Evolutionary conservation across 2,797 vertebrate species (phyloP).

Genomic region (Enteromius anoplus): DNA sequence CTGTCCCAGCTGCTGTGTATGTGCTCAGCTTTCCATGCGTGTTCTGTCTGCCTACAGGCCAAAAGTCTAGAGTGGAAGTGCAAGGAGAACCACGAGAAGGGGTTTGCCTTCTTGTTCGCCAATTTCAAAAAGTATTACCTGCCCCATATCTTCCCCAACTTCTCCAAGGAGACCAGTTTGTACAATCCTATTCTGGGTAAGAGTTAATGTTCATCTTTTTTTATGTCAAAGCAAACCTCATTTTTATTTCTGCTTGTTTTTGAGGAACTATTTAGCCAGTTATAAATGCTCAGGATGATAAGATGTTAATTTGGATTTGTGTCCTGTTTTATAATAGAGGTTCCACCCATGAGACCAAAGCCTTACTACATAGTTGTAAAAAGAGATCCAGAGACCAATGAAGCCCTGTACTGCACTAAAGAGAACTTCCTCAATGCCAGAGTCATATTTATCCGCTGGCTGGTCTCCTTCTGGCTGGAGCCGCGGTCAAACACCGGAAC

Average conservation of each 20-base stretch:
- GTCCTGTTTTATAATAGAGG: conserved; percentile 76
- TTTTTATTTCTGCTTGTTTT: neutral
- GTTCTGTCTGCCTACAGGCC: conserved; percentile 77
- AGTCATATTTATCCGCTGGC: conserved; percentile 97
- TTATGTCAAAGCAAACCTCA: neutral
- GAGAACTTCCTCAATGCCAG: conserved; percentile 96
- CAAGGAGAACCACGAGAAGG: conserved; percentile 97
- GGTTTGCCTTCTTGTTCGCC: conserved; percentile 96
- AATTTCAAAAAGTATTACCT: conserved; percentile 99
- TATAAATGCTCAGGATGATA: conserved; percentile 4
- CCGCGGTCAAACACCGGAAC: conserved; percentile 88
- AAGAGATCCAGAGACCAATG: conserved; percentile 91
- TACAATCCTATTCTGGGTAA: conserved; percentile 95
- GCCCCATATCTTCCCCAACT: conserved; percentile 97
- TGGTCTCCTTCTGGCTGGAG: conserved; percentile 99
- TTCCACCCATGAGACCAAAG: conserved; percentile 93
- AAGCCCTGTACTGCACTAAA: conserved; percentile 93
- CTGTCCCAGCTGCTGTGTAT: conserved; percentile 9
- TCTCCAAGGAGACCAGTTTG: conserved; percentile 94
- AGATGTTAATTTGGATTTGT: conserved; percentile 8
- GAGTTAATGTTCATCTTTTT: conserved; percentile 50
- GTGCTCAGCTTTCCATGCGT: conserved; percentile 12
- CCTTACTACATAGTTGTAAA: conserved; percentile 92
- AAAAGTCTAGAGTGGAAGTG: conserved; percentile 98
- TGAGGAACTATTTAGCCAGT: neutral